Base-by-base conservation (phyloP, 2,797 vertebrate species). In the Sphaeramia orbicularis region DNA sequence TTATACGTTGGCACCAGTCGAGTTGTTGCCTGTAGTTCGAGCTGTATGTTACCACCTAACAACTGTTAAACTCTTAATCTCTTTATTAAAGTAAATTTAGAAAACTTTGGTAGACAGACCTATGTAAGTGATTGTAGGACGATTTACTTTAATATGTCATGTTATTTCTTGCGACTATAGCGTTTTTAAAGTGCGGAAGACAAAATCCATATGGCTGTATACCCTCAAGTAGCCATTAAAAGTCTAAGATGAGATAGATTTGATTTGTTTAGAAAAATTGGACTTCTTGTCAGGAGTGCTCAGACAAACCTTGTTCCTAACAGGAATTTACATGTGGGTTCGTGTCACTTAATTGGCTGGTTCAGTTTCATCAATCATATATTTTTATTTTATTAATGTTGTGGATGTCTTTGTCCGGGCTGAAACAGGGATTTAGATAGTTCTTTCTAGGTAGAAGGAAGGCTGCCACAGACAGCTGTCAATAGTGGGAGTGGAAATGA, bases 51-150 rank as follows among this genome's bases (percentile, higher is more conserved):
- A 43, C 21, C 32, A 48, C 24, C 9, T 3, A 50, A n/a, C 15
- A 6, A 7, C 0, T 41, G 7, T 4, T 13, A 40, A 27, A 42
- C 44, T 0, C 19, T 19, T 3, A n/a, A 4, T 4, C 1, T 8
- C 3, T 2, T 2, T 8, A 9, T 1, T 10, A 0, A 12, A 13
- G 7, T 41, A 13, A 41, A 12, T 2, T 12, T 14, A 24, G 5
- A 1, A 38, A 52, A 77, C 21, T 62, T 64, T 60, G 7, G 2
- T 6, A 21, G 19, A 10, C 58, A 21, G 19, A 11, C 58, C 9
- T n/a, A 3, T 2, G 1, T 3, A 1, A 8, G 10, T 43, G 7
- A 13, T 32, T 2, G 11, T 14, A 2, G 16, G 2, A 4, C 19
- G 2, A 36, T 27, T 41, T 7, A n/a, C 7, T 8, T 0, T 61